Evolutionary conservation across 2,113 vertebrate species (phyloP).

Genomic region (Pogonocichla stellata): DNA sequence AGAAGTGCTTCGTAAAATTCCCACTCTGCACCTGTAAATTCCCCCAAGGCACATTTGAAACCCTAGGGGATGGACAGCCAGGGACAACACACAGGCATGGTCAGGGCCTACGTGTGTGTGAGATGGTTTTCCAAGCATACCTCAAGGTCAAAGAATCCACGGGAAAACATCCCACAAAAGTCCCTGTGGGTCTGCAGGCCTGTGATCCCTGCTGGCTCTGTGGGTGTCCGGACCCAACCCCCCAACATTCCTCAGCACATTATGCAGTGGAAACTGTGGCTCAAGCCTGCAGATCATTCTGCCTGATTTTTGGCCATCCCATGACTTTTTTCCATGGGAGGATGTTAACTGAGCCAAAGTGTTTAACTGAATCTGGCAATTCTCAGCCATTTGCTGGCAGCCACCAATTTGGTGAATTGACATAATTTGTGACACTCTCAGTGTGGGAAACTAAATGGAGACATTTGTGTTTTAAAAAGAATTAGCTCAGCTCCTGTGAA

Average conservation of each 20-base stretch:
- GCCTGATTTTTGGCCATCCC: constrained; percentile 50
- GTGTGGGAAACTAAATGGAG: constrained; percentile 27
- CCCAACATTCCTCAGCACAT: constrained; percentile 44
- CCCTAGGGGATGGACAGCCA: not conserved
- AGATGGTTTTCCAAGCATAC: not conserved
- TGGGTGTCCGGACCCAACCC: constrained; percentile 39
- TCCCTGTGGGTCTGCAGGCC: not conserved
- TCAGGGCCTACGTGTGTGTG: not conserved
- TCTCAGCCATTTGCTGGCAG: constrained; percentile 36
- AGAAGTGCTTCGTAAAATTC: not conserved
- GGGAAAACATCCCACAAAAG: not conserved
- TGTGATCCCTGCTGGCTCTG: not conserved
- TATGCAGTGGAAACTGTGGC: constrained; percentile 65
- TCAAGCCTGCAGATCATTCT: constrained; percentile 25
- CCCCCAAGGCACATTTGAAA: not conserved
- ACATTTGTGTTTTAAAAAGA: not conserved
- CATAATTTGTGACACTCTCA: constrained; percentile 53
- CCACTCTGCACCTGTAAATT: constrained; percentile 37
- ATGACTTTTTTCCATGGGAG: constrained; percentile 63
- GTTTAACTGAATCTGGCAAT: constrained; percentile 60
- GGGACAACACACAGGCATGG: not conserved
- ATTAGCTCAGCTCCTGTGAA: not conserved
- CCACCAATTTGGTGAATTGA: constrained; percentile 30
- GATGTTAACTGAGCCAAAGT: constrained; percentile 49
- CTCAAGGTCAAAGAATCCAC: not conserved